These are phyloP conservation scores for Pipistrellus nathusii DNA, from an alignment of 2,797 vertebrate species.

Conservation along the genomic window DNA sequence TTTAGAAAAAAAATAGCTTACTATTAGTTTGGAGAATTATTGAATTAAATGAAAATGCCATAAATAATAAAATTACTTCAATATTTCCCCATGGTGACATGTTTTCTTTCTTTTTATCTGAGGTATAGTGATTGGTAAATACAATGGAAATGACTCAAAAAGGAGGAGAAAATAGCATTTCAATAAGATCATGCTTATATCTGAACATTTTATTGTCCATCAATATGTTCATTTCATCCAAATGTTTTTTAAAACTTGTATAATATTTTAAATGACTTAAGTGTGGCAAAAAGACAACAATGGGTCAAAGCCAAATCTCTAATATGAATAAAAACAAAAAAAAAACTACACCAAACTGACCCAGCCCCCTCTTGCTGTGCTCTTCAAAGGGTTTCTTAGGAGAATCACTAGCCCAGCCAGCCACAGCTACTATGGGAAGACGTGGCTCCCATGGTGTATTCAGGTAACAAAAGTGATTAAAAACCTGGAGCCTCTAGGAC, in stretches of 20 bases:
- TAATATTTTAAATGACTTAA: neutral
- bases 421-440: neutral
- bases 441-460: neutral
- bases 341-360: neutral
- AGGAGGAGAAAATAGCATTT: neutral
- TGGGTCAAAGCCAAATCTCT: neutral
- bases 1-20: neutral
- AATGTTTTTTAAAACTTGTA: neutral
- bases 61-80: neutral
- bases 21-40: neutral
- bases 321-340: neutral
- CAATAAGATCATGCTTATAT: neutral
- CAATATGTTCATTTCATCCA: neutral
- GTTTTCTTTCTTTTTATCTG: neutral
- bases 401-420: neutral
- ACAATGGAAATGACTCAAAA: neutral
- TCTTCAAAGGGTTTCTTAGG: neutral
- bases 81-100: neutral
- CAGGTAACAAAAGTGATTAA: neutral
- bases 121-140: neutral
- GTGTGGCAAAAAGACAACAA: neutral
- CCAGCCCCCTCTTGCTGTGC: neutral
- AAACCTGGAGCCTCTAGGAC: neutral
- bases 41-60: neutral
- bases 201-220: neutral